Conservation (phyloP, 92 coral and sea anemone genomes). For the Palythoa caribaeorum region DNA sequence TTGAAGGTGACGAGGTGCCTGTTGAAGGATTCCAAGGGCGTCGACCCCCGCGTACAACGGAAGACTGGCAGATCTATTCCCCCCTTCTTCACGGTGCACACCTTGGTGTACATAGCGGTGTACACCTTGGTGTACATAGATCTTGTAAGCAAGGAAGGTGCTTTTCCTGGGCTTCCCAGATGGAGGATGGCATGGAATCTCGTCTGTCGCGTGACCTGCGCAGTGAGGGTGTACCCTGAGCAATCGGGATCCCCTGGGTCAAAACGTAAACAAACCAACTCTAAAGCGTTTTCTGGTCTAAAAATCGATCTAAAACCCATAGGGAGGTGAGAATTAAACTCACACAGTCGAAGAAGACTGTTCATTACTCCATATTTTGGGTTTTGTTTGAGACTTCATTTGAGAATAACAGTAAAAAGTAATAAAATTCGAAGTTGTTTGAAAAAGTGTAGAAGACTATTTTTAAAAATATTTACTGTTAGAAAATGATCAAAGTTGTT, state of each 20-base stretch:
- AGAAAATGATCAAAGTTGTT: too few species aligned
- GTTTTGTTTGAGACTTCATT: neutral
- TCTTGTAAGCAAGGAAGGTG: conserved; percentile 72
- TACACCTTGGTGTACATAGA: conserved; percentile 65
- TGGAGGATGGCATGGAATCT: neutral
- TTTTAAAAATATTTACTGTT: too few species aligned
- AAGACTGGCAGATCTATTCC: neutral
- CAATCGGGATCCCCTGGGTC: neutral
- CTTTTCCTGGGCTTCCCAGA: too few species aligned
- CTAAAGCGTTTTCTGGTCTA: neutral
- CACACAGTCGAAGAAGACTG: neutral
- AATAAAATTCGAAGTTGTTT: too few species aligned
- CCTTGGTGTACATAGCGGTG: conserved; percentile 60
- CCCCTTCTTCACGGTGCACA: too few species aligned
- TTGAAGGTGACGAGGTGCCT: conserved; percentile 6
- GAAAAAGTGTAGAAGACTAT: too few species aligned
- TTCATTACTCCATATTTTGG: neutral
- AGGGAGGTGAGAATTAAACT: neutral
- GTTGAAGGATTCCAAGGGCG: conserved; percentile 44
- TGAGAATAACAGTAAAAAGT: too few species aligned
- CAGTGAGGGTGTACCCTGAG: neutral
- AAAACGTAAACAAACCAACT: neutral
- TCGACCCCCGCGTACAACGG: conserved; percentile 29
- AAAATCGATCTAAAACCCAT: neutral
- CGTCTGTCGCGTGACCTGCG: neutral